A percentile compares a stretch with the other conserved stretches of the same genome.
Evolutionary conservation across 2,797 vertebrate genomes (phyloP).

Genomic region (Argyrosomus regius): DNA sequence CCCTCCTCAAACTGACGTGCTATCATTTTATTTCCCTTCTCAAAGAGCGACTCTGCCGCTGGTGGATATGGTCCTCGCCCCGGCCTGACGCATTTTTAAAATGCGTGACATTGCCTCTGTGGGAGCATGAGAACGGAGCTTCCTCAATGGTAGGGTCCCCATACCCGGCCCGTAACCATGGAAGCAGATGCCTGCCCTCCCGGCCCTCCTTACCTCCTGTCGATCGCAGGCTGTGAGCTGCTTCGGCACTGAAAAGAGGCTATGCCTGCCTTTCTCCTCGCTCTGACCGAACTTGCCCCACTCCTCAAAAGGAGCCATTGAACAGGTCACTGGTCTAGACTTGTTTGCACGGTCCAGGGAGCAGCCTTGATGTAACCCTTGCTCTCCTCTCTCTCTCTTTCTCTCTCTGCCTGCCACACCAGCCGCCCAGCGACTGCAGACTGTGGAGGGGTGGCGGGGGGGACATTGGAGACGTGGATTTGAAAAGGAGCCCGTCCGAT

Average conservation of each 20-base stretch:
- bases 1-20: conserved; percentile 87
- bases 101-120: conserved; percentile 95
- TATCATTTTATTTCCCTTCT: conserved; percentile 92
- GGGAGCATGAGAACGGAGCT: conserved; percentile 97
- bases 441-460: conserved; percentile 89
- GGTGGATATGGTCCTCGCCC: conserved; percentile 90
- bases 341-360: conserved; percentile 95
- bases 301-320: conserved; percentile 97
- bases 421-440: conserved; percentile 94
- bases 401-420: conserved; percentile 90
- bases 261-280: conserved; percentile 93
- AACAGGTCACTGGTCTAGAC: conserved; percentile 99
- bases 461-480: conserved; percentile 92
- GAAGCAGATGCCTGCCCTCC: conserved; percentile 97
- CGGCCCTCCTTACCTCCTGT: conserved; percentile 98
- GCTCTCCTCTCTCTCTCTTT: conserved; percentile 87
- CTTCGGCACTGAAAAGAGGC: conserved; percentile 94
- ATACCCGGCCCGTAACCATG: conserved; percentile 99
- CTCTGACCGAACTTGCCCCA: conserved; percentile 97
- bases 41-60: conserved; percentile 87
- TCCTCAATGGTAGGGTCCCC: conserved; percentile 97
- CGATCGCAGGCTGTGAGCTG: conserved; percentile 96
- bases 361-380: conserved; percentile 99
- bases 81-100: conserved; percentile 91
- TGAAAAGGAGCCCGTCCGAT: conserved; percentile 98